Conservation (phyloP, 2,888 invertebrate species). For the Ornithoptera priamus region DNA sequence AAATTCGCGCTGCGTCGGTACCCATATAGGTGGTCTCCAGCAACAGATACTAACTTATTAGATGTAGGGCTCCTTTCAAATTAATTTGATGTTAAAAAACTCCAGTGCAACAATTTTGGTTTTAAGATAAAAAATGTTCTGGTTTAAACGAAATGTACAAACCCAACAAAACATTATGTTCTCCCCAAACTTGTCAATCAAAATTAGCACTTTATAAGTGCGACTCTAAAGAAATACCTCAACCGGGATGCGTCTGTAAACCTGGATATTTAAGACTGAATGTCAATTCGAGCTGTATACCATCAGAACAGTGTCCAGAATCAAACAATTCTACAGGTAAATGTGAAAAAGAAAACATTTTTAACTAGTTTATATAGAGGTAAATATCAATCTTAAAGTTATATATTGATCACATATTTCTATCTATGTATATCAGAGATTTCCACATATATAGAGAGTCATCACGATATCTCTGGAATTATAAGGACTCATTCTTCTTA, state of each 20-base stretch:
- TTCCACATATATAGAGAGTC: too few species aligned
- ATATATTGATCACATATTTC: too few species aligned
- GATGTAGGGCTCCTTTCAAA: too few species aligned
- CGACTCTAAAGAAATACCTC: conserved; percentile 12
- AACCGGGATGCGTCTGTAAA: conserved; percentile 18
- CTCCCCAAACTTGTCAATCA: conserved; percentile 14
- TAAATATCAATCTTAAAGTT: too few species aligned
- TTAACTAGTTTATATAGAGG: too few species aligned
- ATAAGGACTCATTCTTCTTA: too few species aligned
- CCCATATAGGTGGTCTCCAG: too few species aligned
- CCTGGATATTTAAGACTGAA: conserved; percentile 13
- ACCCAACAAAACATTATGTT: conserved; percentile 8
- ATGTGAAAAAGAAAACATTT: not conserved
- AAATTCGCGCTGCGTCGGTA: too few species aligned
- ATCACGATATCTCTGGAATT: too few species aligned
- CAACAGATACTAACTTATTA: too few species aligned
- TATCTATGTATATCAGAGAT: too few species aligned
- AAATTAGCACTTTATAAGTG: conserved; percentile 6
- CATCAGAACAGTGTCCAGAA: conserved; percentile 12
- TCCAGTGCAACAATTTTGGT: not conserved
- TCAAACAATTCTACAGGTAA: not conserved
- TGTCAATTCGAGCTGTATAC: conserved; percentile 21
- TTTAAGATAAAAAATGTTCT: conserved; percentile 14
- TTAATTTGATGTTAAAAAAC: too few species aligned
- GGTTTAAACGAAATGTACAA: conserved; percentile 8